Percentiles rank a stretch among this genome's conserved stretches.
These are phyloP conservation scores for Tinea pellionella DNA, from an alignment of 2,888 invertebrate genomes.

Conservation along the genomic window DNA sequence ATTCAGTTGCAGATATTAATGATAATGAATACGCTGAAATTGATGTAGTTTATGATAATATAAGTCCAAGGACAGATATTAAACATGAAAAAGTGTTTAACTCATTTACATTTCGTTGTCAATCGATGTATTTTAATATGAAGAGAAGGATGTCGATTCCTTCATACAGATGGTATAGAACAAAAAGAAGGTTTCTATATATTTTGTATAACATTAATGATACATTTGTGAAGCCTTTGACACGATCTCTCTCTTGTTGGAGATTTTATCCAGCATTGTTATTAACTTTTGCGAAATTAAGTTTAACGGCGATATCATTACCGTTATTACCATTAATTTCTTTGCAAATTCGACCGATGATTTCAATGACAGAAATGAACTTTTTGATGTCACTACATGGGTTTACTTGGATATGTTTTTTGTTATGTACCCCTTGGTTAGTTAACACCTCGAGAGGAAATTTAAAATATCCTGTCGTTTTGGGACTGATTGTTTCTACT, in stretches of 20 bases:
- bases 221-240: slow-evolving; percentile 55
- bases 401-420: slow-evolving; percentile 59
- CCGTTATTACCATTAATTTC: slow-evolving; percentile 48
- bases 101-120: slow-evolving; percentile 54
- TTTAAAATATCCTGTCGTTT: slow-evolving; percentile 46
- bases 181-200: slow-evolving; percentile 42
- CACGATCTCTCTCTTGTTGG: slow-evolving; percentile 53
- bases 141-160: slow-evolving; percentile 50
- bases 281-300: slow-evolving; percentile 42
- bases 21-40: slow-evolving; percentile 43
- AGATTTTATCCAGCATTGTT: slow-evolving; percentile 57
- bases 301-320: slow-evolving; percentile 43
- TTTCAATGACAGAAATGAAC: slow-evolving; percentile 46
- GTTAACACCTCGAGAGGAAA: slow-evolving; percentile 53
- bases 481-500: slow-evolving; percentile 44
- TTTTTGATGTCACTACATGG: slow-evolving; percentile 54
- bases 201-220: slow-evolving; percentile 49
- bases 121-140: slow-evolving; percentile 47
- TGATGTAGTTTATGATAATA: slow-evolving; percentile 51
- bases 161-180: slow-evolving; percentile 51
- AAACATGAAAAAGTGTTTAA: slow-evolving; percentile 55
- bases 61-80: slow-evolving; percentile 54
- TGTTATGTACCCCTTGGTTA: slow-evolving; percentile 55
- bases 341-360: slow-evolving; percentile 42
- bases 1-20: slow-evolving; percentile 33